phyloP scores from a whole-genome alignment of 92 coral and sea anemone species.

The Palythoa grandiflora region DNA sequence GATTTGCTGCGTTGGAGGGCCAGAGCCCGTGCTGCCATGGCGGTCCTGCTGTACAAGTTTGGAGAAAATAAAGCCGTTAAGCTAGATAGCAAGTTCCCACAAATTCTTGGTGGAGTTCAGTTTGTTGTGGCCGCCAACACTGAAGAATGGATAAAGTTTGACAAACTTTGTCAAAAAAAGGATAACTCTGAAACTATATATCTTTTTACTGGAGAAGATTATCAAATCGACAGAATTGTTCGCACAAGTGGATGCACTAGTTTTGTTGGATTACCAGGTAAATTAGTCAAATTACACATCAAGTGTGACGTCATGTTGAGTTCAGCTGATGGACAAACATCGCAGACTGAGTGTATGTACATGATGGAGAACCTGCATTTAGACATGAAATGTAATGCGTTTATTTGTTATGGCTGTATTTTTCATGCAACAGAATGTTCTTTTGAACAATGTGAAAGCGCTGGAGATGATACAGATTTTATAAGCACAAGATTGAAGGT shows the following conservation, averaged over 20 bases:
- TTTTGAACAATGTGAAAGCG: neutral
- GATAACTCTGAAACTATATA: neutral
- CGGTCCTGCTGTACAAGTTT: neutral
- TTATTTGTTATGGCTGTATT: too few species aligned
- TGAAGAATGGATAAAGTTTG: neutral
- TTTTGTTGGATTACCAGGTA: constrained; percentile 20
- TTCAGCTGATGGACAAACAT: too few species aligned
- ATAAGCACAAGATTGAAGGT: too few species aligned
- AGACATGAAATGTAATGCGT: too few species aligned
- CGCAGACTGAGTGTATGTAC: neutral
- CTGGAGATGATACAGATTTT: neutral
- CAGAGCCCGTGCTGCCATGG: constrained; percentile 41
- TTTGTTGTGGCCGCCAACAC: neutral
- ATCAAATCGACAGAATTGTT: constrained; percentile 12
- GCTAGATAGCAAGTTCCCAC: neutral
- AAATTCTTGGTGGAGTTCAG: neutral
- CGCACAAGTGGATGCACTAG: neutral
- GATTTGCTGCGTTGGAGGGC: too few species aligned
- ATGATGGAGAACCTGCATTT: too few species aligned
- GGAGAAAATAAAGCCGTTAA: neutral
- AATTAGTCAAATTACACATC: neutral
- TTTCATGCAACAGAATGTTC: neutral
- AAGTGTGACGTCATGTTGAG: neutral
- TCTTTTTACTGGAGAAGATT: constrained; percentile 19
- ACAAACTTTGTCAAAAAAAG: neutral